Evolutionary conservation across 2,113 vertebrate species (phyloP).

Genomic region (Antennarius striatus): DNA sequence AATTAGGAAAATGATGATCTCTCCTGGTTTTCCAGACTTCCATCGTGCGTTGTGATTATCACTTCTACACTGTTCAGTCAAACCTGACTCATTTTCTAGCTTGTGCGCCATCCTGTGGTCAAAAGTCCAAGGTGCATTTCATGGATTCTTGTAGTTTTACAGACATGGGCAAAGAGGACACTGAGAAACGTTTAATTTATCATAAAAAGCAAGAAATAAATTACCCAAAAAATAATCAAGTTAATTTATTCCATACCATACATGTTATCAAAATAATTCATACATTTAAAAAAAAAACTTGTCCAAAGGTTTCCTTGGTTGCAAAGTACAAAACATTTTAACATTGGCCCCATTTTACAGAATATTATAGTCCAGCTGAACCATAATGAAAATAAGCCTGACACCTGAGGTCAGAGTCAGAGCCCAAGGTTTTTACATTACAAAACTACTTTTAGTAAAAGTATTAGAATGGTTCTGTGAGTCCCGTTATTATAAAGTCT

Average conservation of each 20-base stretch:
- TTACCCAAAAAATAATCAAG: too few species aligned
- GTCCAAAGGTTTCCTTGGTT: neutral
- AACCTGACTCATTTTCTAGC: too few species aligned
- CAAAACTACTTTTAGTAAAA: neutral
- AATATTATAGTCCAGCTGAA: neutral
- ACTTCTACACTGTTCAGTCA: too few species aligned
- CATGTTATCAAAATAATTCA: neutral
- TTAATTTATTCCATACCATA: neutral
- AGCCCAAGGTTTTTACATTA: too few species aligned
- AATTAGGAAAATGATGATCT: too few species aligned
- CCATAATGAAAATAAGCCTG: neutral
- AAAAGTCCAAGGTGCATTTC: slow-evolving; percentile 10
- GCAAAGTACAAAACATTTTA: neutral
- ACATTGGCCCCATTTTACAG: neutral
- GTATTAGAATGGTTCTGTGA: neutral
- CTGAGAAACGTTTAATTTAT: too few species aligned
- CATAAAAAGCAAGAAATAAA: too few species aligned
- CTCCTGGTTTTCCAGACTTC: too few species aligned
- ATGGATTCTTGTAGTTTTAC: neutral
- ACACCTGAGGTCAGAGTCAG: neutral
- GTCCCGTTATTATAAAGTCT: neutral
- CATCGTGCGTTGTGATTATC: too few species aligned
- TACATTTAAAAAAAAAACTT: neutral
- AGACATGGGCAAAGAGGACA: too few species aligned
- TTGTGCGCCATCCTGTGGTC: slow-evolving; percentile 61